These are phyloP conservation scores for Neopelma chrysocephalum DNA, from an alignment of 2,797 vertebrate species.

Conservation along the genomic window DNA sequence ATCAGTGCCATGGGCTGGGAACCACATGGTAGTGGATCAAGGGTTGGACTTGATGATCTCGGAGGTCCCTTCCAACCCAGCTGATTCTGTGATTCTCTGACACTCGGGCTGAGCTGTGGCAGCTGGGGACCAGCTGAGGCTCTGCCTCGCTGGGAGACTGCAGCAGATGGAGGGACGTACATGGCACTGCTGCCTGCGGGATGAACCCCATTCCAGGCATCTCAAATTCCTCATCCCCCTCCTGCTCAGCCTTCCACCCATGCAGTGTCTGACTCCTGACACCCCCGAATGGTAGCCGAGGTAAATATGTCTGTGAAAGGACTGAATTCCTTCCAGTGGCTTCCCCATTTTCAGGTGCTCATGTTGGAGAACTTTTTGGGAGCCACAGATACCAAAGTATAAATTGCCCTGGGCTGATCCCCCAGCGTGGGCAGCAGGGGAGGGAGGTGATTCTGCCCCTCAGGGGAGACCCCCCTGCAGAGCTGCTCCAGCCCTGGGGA, in stretches of 20 bases:
- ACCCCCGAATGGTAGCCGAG: fast-evolving
- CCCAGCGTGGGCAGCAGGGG: not conserved
- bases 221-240: not conserved
- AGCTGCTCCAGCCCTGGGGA: not conserved
- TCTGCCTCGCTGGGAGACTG: not conserved
- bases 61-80: too few relatives aligned
- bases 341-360: not conserved
- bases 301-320: not conserved
- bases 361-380: not conserved
- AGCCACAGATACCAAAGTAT: not conserved
- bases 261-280: not conserved
- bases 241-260: not conserved
- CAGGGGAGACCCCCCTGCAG: not conserved
- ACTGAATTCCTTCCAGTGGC: not conserved
- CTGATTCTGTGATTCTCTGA: too few relatives aligned
- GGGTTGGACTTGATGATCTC: too few relatives aligned
- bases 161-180: not conserved
- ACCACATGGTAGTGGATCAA: too few relatives aligned
- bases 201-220: not conserved
- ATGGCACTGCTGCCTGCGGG: fast-evolving
- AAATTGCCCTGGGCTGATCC: not conserved
- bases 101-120: not conserved
- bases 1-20: too few relatives aligned
- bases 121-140: not conserved
- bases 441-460: not conserved